Evolutionary conservation across 2,888 invertebrate species (phyloP), one percentile per base, ranked within the genome.

Genomic region (Xanthorhoe designata): DNA sequence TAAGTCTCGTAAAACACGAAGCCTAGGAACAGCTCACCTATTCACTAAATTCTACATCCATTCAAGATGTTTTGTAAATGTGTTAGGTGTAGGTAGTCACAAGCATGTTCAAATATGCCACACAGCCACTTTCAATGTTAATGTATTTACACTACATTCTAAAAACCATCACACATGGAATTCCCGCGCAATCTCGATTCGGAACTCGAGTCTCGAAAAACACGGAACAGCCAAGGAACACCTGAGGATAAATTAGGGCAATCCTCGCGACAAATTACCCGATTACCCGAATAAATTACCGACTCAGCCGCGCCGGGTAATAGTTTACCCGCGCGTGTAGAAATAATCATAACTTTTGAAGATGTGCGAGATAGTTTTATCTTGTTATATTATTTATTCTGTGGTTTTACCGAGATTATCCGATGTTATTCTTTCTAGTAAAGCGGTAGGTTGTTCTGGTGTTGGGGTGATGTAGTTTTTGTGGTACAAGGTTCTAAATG

Each of bases 231-330:
- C 47, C 83, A 80, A 76, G 76, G 71, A 75, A 75, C 72, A 87
- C 85, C 87, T 86, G 84, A 70, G 79, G 78, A 87, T 82, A 84
- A 83, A 87, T 87, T 80, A 81, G 78, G 78, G 76, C 86, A 83
- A 87, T 86, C 81, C 83, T 72, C 74, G 79, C 83, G 86, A 87
- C 87, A 87, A 86, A 87, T 87, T 84, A 85, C 86, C 65, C 86
- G 86, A 87, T 87, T 87, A 87, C 86, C 84, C 80, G 84, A 85
- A 87, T 86, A 87, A 87, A 87, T 87, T 86, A 87, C 88, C 73
- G 81, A 73, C 61, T 71, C 71, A 52, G 70, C 65, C 68, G 64
- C 57, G 60, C 58, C 58, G 64, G 64, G 68, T 77, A 78, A 82
- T 82, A 81, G 82, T 81, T 81, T 78, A 78, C 75, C 65, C 66